Base-by-base conservation (phyloP, 2,888 invertebrate species). In the Vesta saturnalis region DNA sequence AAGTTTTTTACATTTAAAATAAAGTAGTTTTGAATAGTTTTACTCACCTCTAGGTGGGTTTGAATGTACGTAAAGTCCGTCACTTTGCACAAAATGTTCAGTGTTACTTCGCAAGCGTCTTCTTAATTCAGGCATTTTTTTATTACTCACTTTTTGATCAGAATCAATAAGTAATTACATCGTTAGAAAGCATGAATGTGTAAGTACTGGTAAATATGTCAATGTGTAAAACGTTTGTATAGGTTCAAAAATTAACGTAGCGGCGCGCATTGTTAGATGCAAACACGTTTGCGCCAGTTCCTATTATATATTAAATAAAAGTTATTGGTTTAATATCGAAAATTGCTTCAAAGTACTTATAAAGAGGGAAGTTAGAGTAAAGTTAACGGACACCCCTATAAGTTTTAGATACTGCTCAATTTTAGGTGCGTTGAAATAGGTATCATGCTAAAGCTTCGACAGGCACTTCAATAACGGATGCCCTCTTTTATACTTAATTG, bases 31-130 rank as follows among this genome's bases (percentile, higher is more conserved):
- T 8, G 23, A 39, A 39, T n/a, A n/a, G n/a, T 39, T n/a, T 1
- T 39, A 71, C 86, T 86, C 84, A 90, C 91, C 83, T 86, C 87
- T 88, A 2, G 90, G 90, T 10, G 88, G 89, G 76, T 87, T 90
- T 75, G 89, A 88, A 81, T 90, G 89, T 5, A 90, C 85, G 78
- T 88, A 90, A 5, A 90, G 81, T 15, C 89, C 89, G 77, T 88
- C 84, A 49, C 67, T 64, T 65, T 76, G 76, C 59, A 72, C 64
- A 12, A 65, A 66, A 60, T 74, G 66, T 59, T 75, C 75, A 52
- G 70, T 67, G 66, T 73, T 70, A 52, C 60, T 67, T 19, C 60
- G 52, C 10, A 60, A 64, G 55, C 76, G 71, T 69, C 73, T 74
- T 65, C 74, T 72, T 60, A 73, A 60, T 55, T 76, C 77, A 21